Evolutionary conservation across 2,888 invertebrate species (phyloP).

Genomic region (Baccha elongata): DNA sequence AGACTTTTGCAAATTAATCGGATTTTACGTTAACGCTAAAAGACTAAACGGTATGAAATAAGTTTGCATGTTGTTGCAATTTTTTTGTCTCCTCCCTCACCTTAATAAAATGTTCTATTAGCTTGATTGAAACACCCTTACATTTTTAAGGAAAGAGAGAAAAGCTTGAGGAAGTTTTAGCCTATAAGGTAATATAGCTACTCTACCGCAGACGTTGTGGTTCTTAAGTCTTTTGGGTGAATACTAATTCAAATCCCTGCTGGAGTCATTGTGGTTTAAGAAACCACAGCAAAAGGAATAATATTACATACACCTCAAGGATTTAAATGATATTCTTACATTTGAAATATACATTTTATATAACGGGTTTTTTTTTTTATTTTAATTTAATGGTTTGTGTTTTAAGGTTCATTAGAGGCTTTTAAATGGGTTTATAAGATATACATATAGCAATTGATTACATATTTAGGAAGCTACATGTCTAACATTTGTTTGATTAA

Average conservation of each 20-base stretch:
- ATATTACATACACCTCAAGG: constrained; percentile 23
- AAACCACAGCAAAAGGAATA: constrained; percentile 31
- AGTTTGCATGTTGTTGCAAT: constrained; percentile 16
- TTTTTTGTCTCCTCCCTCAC: constrained; percentile 16
- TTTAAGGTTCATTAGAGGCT: neutral
- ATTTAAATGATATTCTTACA: too few species aligned
- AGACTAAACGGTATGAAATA: constrained; percentile 1
- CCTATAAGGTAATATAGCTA: constrained; percentile 10
- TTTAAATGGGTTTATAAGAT: too few species aligned
- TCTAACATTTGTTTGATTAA: too few species aligned
- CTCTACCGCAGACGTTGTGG: constrained; percentile 24
- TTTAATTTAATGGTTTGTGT: neutral
- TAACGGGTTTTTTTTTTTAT: neutral
- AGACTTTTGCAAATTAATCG: constrained; percentile 52
- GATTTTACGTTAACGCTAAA: too few species aligned
- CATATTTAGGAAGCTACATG: too few species aligned
- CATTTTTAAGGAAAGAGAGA: too few species aligned
- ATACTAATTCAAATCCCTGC: constrained; percentile 11
- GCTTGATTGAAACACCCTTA: constrained; percentile 25
- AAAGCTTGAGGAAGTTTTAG: neutral
- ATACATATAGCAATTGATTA: too few species aligned
- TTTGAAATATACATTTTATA: too few species aligned
- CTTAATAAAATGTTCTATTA: constrained; percentile 33
- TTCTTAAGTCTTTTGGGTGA: constrained; percentile 45
- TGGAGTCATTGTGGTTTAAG: constrained; percentile 21